Evolutionary conservation across 2,113 vertebrate genomes (phyloP).

Genomic region (Crotalus viridis): DNA sequence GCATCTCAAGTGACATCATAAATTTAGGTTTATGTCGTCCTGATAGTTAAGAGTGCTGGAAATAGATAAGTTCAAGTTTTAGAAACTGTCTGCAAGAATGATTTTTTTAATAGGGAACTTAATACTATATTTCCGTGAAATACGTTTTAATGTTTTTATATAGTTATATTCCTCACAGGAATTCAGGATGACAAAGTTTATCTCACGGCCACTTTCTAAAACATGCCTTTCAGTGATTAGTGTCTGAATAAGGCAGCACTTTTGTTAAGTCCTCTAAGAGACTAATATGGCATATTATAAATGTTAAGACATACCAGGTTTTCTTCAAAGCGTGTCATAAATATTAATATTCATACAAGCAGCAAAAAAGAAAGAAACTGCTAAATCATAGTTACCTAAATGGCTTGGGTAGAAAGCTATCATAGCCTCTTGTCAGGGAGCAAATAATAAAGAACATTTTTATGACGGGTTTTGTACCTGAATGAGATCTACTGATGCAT

Average conservation of each 20-base stretch:
- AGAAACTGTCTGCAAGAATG: neutral
- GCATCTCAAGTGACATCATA: neutral
- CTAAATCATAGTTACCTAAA: neutral
- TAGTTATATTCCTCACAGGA: neutral
- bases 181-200: neutral
- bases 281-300: neutral
- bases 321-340: neutral
- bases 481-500: neutral
- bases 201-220: neutral
- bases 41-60: neutral
- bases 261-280: neutral
- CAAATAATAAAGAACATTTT: neutral
- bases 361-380: neutral
- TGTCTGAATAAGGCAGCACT: no score
- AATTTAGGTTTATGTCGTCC: constrained; percentile 1
- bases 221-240: no score
- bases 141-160: neutral
- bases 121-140: neutral
- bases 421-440: neutral
- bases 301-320: neutral
- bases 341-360: neutral
- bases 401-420: neutral
- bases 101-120: no score
- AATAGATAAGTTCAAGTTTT: neutral
- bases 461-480: neutral